Evolutionary conservation across 2,888 invertebrate species (phyloP), one percentile per base, ranked within the genome.

Genomic region (Heptascelio sp.): DNA sequence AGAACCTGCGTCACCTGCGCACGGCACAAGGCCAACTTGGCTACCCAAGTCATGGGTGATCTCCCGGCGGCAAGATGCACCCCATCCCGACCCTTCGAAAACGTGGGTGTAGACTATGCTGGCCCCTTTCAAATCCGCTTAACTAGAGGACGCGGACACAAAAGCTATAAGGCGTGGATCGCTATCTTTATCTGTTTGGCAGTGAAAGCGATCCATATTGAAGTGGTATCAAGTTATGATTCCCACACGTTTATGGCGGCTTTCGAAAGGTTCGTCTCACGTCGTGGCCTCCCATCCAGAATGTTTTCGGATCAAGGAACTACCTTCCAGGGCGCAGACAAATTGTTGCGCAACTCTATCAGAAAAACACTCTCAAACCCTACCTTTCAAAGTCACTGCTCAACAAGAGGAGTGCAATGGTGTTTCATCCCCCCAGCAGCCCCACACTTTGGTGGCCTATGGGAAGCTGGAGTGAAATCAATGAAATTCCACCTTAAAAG

Each of bases 371-470:
- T 34, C 2, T 11, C 23, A n/a, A 37, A 53, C 15, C 26, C 11
- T 11, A 40, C 4, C 8, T 8, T 30, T 30, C 5, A 6, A 8
- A 30, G 8, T 30, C 30, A 30, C 8, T 30, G 8, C 8, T 4
- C 8, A 4, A 30, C 30, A 6, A 4, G 8, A 30, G 30, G 30
- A 30, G 8, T 30, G 5, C 5, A 30, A 0, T 90, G 89, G 89
- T 72, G 86, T 21, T 90, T 89, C 60, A 89, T 86, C 43, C 88
- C 88, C 5, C 86, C 88, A 6, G 30, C 55, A 13, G 77, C 87
- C 11, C 87, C 88, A 1, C 86, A 89, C 60, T 88, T 86, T 64
- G 88, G 89, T 2, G 89, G 89, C 5, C 51, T 88, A 6, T 89
- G 88, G 88, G 89, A 90, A 62, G 85, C 87, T 3, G 86, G 84